phyloP scores from a whole-genome alignment of 2,113 vertebrate genomes.

The Esox niger region DNA sequence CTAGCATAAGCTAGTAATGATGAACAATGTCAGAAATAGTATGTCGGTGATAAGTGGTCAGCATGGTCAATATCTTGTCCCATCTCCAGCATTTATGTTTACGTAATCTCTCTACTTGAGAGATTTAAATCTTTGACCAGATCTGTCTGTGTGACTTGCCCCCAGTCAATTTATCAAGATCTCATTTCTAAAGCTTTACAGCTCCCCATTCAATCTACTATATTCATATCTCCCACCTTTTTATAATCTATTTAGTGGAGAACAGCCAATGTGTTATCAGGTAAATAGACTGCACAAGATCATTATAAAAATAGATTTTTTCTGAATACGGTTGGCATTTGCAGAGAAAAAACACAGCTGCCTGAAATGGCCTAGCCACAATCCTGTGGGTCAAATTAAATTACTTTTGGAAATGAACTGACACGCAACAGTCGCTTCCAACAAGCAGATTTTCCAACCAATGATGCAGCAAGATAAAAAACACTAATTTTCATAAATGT shows the following conservation, averaged over 20 bases:
- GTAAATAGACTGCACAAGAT: background rate
- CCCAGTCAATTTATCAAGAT: background rate
- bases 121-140: too few relatives aligned
- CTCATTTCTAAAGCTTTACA: background rate
- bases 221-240: background rate
- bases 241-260: background rate
- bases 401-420: constrained; percentile 6
- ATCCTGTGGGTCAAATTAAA: background rate
- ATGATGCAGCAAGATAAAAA: background rate
- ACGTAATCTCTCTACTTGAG: too few relatives aligned
- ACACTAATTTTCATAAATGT: constrained; percentile 6
- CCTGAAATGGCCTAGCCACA: background rate
- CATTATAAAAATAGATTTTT: background rate
- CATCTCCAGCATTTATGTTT: too few relatives aligned
- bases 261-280: background rate
- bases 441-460: background rate
- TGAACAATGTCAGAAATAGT: too few relatives aligned
- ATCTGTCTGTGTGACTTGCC: too few relatives aligned
- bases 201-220: background rate
- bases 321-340: background rate
- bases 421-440: constrained; percentile 6
- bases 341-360: background rate
- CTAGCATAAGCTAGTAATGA: too few relatives aligned
- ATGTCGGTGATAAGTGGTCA: too few relatives aligned
- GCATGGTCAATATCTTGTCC: too few relatives aligned